phyloP scores from a whole-genome alignment of 2,113 vertebrate genomes.

The Chionodraco myersi region DNA sequence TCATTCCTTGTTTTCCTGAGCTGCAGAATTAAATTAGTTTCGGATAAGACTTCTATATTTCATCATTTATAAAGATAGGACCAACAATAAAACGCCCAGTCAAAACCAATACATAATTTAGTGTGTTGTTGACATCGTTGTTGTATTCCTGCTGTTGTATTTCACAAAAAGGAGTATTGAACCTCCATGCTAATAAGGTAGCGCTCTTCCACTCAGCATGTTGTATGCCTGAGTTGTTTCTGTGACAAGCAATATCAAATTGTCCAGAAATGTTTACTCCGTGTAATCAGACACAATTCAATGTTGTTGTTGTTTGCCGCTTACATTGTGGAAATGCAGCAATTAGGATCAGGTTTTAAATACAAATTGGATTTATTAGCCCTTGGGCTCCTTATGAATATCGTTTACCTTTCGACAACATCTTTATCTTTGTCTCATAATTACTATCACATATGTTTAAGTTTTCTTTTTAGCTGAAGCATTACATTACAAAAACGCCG shows the following conservation, averaged over 20 bases:
- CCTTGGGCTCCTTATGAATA: background rate
- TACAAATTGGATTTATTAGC: constrained; percentile 13
- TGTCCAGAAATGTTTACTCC: constrained; percentile 22
- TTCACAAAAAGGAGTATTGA: background rate
- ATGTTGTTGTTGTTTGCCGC: constrained; percentile 29
- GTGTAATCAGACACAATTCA: constrained; percentile 6
- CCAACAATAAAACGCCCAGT: background rate
- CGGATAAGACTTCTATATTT: background rate
- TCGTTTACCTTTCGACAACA: background rate
- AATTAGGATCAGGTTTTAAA: constrained; percentile 5
- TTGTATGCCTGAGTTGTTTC: background rate
- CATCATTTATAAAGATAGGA: constrained; percentile 1
- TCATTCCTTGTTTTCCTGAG: too few species aligned
- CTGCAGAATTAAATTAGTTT: background rate
- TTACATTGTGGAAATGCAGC: constrained; percentile 11
- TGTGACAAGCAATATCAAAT: constrained; percentile 9
- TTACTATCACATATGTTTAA: constrained; percentile 2
- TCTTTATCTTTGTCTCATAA: constrained; percentile 12
- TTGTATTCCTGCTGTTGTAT: background rate
- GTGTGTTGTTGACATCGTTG: constrained; percentile 9
- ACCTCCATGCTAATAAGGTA: background rate
- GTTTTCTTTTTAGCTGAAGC: constrained; percentile 31
- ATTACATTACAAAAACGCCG: constrained; percentile 45
- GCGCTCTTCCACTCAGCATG: constrained; percentile 20
- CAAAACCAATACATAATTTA: background rate